phyloP scores from a whole-genome alignment of 2,113 vertebrate species.

The Pollimyrus isidori region DNA sequence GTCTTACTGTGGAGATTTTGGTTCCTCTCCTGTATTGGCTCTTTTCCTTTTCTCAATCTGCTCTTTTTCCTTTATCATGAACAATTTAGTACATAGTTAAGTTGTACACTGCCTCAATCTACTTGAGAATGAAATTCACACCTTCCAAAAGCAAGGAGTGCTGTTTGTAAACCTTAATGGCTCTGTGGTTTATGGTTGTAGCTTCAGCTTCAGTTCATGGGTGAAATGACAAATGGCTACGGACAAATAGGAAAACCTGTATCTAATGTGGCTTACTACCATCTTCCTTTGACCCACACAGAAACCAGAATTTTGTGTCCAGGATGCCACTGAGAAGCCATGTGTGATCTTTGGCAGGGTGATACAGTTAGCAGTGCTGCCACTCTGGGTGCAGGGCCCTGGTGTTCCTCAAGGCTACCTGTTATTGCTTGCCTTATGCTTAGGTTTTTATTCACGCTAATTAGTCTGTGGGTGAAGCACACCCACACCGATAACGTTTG shows the following conservation, averaged over 20 bases:
- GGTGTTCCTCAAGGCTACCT: not conserved
- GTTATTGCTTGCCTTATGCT: not conserved
- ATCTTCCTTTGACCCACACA: not conserved
- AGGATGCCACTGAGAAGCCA: not conserved
- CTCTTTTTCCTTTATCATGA: not conserved
- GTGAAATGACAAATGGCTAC: not conserved
- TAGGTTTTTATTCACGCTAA: not conserved
- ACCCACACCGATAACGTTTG: not conserved
- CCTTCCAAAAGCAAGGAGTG: not conserved
- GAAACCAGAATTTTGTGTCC: not conserved
- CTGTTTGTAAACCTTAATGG: not conserved
- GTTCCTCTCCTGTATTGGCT: not conserved
- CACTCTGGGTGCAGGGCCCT: not conserved
- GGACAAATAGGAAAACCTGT: not conserved
- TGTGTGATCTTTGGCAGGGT: not conserved
- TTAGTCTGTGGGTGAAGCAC: not conserved
- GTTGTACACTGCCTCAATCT: not conserved
- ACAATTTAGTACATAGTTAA: not conserved
- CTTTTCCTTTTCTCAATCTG: not conserved
- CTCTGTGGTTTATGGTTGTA: not conserved
- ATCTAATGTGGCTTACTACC: not conserved
- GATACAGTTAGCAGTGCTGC: not conserved
- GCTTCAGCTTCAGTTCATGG: not conserved
- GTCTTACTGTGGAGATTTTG: not conserved
- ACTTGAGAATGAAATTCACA: not conserved